These are phyloP conservation scores for Grantiella picta DNA, from an alignment of 2,113 vertebrate species.

Conservation along the genomic window DNA sequence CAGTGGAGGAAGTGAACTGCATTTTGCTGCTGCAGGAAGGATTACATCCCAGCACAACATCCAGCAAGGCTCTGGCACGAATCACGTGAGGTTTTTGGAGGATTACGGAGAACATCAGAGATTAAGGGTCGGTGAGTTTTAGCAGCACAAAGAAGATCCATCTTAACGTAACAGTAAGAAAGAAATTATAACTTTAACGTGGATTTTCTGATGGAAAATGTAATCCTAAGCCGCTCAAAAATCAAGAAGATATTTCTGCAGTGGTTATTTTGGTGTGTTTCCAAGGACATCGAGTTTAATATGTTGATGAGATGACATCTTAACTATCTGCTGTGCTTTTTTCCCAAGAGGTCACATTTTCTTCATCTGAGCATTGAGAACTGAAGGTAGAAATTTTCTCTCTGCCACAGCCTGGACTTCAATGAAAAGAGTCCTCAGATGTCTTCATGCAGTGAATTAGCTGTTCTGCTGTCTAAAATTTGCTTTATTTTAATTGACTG, in stretches of 20 bases:
- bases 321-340: background rate
- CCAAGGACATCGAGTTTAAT: background rate
- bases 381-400: background rate
- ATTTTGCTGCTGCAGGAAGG: background rate
- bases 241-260: background rate
- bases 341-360: background rate
- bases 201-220: conserved; percentile 18
- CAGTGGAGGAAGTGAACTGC: background rate
- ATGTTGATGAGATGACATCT: background rate
- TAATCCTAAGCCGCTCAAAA: conserved; percentile 31
- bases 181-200: background rate
- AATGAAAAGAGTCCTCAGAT: background rate
- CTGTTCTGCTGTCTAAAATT: background rate
- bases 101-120: conserved; percentile 2
- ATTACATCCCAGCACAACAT: background rate
- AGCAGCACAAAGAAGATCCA: conserved; percentile 36
- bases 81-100: background rate
- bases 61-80: background rate
- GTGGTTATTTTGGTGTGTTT: background rate
- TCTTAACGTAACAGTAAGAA: background rate
- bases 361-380: background rate
- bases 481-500: background rate
- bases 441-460: background rate
- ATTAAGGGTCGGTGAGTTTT: background rate
- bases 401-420: background rate